phyloP scores from a whole-genome alignment of 2,113 vertebrate species.

The Ailurus styani region DNA sequence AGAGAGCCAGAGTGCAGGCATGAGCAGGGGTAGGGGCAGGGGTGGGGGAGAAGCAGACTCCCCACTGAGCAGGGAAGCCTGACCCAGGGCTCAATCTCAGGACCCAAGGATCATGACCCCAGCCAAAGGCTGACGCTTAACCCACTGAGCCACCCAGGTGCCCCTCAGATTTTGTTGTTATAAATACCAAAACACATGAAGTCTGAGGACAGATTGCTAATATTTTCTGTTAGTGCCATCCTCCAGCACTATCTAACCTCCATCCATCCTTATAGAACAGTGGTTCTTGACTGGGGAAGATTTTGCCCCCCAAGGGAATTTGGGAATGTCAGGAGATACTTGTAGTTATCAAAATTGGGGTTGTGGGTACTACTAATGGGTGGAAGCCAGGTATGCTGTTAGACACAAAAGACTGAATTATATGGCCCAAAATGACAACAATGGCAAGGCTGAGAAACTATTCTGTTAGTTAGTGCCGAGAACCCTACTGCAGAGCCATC shows the following conservation, averaged over 20 bases:
- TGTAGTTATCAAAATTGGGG: not conserved
- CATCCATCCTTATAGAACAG: not conserved
- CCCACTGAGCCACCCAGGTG: not conserved
- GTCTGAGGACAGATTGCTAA: not conserved
- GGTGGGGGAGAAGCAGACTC: not conserved
- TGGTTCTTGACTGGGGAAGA: not conserved
- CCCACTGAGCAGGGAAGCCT: not conserved
- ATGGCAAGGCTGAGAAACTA: not conserved
- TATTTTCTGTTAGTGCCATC: not conserved
- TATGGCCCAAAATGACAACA: rapidly evolving
- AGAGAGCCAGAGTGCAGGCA: not conserved
- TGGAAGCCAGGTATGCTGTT: not conserved
- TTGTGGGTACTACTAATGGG: no score
- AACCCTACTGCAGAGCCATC: not conserved
- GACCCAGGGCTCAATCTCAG: not conserved
- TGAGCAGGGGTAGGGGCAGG: not conserved
- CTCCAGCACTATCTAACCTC: not conserved
- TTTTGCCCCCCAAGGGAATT: not conserved
- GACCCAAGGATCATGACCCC: not conserved
- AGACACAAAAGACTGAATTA: not conserved
- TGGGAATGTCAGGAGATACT: not conserved
- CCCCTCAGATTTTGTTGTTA: not conserved
- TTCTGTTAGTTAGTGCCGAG: not conserved
- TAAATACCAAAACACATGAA: not conserved
- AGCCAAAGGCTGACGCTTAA: not conserved